A percentile compares a stretch with the other conserved stretches of the same genome.
These are phyloP conservation scores for Drosophila elegans DNA, from an alignment of 1,140 invertebrate species.

Conservation along the genomic window DNA sequence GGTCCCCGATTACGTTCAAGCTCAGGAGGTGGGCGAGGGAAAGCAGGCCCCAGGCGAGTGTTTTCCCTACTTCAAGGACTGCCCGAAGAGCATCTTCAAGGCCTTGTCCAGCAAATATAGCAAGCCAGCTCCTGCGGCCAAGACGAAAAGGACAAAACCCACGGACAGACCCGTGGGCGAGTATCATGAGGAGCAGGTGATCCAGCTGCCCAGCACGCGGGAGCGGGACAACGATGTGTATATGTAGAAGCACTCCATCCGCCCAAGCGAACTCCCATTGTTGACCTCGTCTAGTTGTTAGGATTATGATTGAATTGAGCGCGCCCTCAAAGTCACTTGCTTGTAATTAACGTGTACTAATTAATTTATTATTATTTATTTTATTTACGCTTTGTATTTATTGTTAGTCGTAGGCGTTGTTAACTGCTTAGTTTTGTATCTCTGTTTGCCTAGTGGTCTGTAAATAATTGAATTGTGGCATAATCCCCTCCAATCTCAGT, in stretches of 20 bases:
- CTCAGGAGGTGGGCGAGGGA: constrained; percentile 89
- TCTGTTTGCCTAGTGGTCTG: constrained; percentile 56
- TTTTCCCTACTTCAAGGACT: constrained; percentile 92
- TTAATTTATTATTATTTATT: constrained; percentile 65
- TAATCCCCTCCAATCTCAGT: constrained; percentile 13
- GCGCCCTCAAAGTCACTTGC: constrained; percentile 78
- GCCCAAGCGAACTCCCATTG: constrained; percentile 16
- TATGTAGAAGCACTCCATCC: constrained; percentile 41
- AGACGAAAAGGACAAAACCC: constrained; percentile 38
- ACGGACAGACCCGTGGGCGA: constrained; percentile 52
- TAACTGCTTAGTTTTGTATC: constrained; percentile 53
- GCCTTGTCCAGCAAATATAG: constrained; percentile 87
- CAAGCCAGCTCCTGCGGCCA: constrained; percentile 71
- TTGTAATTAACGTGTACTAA: constrained; percentile 72
- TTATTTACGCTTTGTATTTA: constrained; percentile 66
- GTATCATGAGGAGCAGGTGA: constrained; percentile 69
- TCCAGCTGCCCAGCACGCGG: constrained; percentile 52
- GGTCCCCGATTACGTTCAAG: constrained; percentile 91
- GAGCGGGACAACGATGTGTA: constrained; percentile 50
- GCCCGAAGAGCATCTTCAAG: constrained; percentile 92
- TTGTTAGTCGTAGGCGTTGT: constrained; percentile 68
- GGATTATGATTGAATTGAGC: constrained; percentile 53
- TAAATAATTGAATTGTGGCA: constrained; percentile 76
- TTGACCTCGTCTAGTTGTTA: constrained; percentile 57
- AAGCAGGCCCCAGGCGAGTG: constrained; percentile 89